Conservation (phyloP, 1,140 invertebrate species). For the Bombyx mandarina region DNA sequence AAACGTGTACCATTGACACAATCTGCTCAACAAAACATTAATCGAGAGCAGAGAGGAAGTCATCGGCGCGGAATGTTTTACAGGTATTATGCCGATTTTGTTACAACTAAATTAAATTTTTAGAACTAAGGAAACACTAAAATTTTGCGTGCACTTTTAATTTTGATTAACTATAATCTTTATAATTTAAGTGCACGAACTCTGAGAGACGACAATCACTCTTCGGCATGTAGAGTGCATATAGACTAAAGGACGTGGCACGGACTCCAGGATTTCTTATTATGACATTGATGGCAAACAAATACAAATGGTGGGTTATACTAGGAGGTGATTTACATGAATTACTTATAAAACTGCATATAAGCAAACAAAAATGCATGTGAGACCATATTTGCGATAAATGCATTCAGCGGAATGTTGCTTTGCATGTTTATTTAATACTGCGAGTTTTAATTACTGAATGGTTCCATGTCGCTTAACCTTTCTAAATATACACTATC, state of each 20-base stretch:
- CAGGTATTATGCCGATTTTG: neutral
- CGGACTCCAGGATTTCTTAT: conserved; percentile 40
- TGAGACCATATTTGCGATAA: conserved; percentile 5
- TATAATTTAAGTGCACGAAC: conserved; percentile 25
- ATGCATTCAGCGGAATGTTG: conserved; percentile 9
- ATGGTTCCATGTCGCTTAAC: conserved; percentile 33
- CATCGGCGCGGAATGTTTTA: conserved; percentile 3
- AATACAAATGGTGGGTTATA: conserved; percentile 16
- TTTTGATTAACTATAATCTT: neutral
- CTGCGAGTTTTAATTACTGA: conserved; percentile 21
- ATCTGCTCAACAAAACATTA: conserved; percentile 20
- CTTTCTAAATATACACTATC: neutral
- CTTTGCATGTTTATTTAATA: neutral
- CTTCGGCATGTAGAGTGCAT: conserved; percentile 63
- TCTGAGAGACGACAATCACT: conserved; percentile 53
- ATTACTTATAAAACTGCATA: too few relatives aligned
- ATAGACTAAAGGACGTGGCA: conserved; percentile 55
- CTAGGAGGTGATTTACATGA: conserved; percentile 28
- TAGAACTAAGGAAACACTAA: conserved; percentile 9
- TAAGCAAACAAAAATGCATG: conserved; percentile 20
- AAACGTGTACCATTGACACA: conserved; percentile 2
- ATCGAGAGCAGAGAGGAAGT: conserved; percentile 27
- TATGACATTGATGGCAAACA: conserved; percentile 12
- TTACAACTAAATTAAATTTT: conserved; percentile 28
- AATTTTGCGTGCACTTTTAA: conserved; percentile 19